Percentiles rank a stretch among this genome's conserved stretches.
Conservation (phyloP, 2,888 invertebrate genomes). For the Allacma fusca region DNA sequence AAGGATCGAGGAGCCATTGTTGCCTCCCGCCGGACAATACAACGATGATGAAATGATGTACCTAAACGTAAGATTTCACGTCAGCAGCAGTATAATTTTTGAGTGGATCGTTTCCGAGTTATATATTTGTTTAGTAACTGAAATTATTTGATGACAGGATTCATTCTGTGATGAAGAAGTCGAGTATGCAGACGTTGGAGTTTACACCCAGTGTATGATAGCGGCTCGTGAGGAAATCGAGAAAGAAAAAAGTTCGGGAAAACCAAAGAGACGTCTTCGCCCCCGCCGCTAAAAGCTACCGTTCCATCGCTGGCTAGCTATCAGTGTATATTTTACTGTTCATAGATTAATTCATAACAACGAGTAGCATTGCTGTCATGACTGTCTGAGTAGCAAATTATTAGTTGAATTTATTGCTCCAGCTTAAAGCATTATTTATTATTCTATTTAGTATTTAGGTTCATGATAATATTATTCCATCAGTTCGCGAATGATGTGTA, state of each 20-base stretch:
- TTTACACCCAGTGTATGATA: slow-evolving; percentile 59
- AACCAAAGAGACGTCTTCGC: background rate
- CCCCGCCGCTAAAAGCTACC: slow-evolving; percentile 21
- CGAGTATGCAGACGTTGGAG: slow-evolving; percentile 57
- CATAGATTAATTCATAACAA: no score
- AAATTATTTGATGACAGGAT: slow-evolving; percentile 66
- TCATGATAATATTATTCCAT: no score
- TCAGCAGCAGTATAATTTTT: background rate
- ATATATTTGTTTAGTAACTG: slow-evolving; percentile 4
- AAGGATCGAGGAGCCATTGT: slow-evolving; percentile 46
- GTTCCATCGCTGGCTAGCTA: no score
- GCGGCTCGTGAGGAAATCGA: slow-evolving; percentile 49
- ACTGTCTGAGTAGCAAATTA: no score
- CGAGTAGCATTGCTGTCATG: no score
- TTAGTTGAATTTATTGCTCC: no score
- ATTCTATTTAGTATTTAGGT: no score
- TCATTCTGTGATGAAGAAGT: slow-evolving; percentile 73
- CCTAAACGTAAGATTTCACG: slow-evolving; percentile 13
- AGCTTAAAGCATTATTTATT: no score
- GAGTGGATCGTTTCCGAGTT: no score
- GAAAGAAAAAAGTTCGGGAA: slow-evolving; percentile 18
- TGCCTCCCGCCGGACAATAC: slow-evolving; percentile 18
- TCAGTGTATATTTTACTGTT: no score
- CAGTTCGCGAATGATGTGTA: no score
- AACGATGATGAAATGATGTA: slow-evolving; percentile 5